phyloP scores from a whole-genome alignment of 2,797 vertebrate species.

The Catamblyrhynchus diadema region DNA sequence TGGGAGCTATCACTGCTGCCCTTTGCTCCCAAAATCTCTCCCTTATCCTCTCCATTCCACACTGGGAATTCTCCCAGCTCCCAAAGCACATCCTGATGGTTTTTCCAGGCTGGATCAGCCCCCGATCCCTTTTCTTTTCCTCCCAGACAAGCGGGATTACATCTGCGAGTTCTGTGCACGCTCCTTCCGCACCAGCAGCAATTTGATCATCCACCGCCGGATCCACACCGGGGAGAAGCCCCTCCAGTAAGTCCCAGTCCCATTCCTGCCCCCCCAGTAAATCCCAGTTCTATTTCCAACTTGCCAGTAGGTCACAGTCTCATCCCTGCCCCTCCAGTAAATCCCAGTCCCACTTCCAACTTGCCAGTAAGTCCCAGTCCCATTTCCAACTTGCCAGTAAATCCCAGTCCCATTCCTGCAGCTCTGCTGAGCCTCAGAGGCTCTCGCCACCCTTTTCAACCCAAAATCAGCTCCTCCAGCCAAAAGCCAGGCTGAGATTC shows the following conservation, averaged over 20 bases:
- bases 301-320: too few species aligned
- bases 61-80: background rate
- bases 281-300: too few species aligned
- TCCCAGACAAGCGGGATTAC: conserved; percentile 78
- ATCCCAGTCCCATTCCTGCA: background rate
- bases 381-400: too few species aligned
- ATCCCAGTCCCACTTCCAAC: too few species aligned
- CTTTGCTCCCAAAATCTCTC: background rate
- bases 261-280: too few species aligned
- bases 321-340: too few species aligned
- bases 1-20: background rate
- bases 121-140: accelerated
- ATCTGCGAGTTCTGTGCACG: conserved; percentile 87
- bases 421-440: background rate
- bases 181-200: conserved; percentile 84
- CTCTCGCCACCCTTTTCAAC: background rate
- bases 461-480: background rate
- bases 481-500: background rate
- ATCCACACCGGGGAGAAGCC: conserved; percentile 87
- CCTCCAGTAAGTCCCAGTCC: conserved; percentile 75
- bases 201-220: conserved; percentile 81
- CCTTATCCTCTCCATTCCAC: background rate
- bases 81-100: accelerated
- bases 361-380: background rate
- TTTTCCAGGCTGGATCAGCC: background rate